phyloP scores from a whole-genome alignment of 2,888 invertebrate genomes.

The Apamea sordens region DNA sequence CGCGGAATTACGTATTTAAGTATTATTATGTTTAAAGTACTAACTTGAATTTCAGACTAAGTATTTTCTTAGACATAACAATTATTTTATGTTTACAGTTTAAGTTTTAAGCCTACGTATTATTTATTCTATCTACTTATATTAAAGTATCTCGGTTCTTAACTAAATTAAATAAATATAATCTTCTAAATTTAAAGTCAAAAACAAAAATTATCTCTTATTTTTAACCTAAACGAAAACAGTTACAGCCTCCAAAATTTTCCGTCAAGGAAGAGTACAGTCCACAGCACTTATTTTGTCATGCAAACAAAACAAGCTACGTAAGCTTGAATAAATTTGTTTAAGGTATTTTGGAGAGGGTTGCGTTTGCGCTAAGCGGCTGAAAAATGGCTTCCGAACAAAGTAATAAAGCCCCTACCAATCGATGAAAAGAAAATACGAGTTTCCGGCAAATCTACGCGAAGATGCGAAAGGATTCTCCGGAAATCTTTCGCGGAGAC shows the following conservation, averaged over 20 bases:
- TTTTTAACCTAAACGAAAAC: not conserved
- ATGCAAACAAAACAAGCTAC: constrained; percentile 69
- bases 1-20: constrained; percentile 13
- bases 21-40: constrained; percentile 16
- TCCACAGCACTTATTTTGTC: constrained; percentile 55
- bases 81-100: not conserved
- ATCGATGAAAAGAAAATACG: constrained; percentile 71
- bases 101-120: not conserved
- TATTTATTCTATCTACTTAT: not conserved
- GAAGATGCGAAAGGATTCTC: constrained; percentile 44
- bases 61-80: constrained; percentile 13
- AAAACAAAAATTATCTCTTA: not conserved
- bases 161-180: not conserved
- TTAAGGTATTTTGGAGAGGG: constrained; percentile 73
- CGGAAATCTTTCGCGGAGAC: constrained; percentile 42
- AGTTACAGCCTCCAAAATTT: not conserved
- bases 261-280: not conserved
- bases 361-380: constrained; percentile 69
- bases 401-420: constrained; percentile 71
- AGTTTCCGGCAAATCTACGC: constrained; percentile 53
- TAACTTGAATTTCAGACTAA: constrained; percentile 12
- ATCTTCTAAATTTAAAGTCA: not conserved
- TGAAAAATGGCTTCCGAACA: constrained; percentile 72
- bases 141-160: not conserved
- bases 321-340: constrained; percentile 71